Evolutionary conservation across 2,888 invertebrate genomes (phyloP), one percentile per base, ranked within the genome.

Genomic region (Clitarchus hookeri): DNA sequence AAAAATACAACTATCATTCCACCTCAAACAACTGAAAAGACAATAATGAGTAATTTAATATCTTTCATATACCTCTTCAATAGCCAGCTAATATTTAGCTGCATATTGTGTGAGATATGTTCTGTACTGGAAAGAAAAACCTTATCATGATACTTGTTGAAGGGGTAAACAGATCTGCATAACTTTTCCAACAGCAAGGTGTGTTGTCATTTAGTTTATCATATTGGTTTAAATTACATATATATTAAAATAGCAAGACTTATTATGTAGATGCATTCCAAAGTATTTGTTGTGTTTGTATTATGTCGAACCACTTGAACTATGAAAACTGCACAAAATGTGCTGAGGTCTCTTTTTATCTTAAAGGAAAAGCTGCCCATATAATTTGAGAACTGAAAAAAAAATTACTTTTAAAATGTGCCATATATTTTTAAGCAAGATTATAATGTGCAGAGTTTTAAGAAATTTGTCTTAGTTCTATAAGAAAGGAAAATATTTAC

Each of bases 231-330:
- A 85, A 78, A 26, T 36, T 36, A 36, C 36, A 4, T 84, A 78
- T 26, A 80, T 85, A 78, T 25, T 25, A 53, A 85, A 48, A 78
- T 25, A 78, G 84, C 25, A 78, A 84, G 26, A 36, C 83, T 23
- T 82, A 65, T 80, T 54, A 65, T 84, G 84, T 87, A 87, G 84
- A 87, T 85, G 87, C 87, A 87, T 87, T 87, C 87, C 87, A 87
- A 85, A 85, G 82, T 85, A 54, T 86, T 82, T 86, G 84, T 86
- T 86, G 82, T 86, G 84, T 86, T 82, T 84, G 77, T 85, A 54
- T 83, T 44, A 83, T 83, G 83, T 83, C 26, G 27, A 84, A 84
- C 48, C 25, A 84, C 27, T 53, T 26, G 44, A 53, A 53, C 48
- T 26, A 25, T 25, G 26, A 48, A 26, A 79, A 79, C 79, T 23